Base-by-base conservation (phyloP, 2,797 vertebrate species). In the Lophura swinhoii region DNA sequence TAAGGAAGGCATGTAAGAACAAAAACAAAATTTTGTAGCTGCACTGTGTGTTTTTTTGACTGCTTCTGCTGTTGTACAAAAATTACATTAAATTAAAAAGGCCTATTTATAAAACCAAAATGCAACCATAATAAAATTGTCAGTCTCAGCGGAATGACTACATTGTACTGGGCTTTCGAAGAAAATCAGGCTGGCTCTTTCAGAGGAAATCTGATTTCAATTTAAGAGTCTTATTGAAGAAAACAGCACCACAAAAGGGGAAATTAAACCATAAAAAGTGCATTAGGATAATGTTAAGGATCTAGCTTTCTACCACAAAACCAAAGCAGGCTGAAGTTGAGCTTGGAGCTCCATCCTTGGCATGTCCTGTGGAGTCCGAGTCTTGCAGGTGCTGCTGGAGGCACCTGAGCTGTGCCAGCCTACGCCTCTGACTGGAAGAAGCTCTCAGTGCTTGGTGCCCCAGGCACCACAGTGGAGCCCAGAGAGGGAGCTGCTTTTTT, bases 261-360 rank as follows among this genome's bases (percentile, higher is more conserved):
- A 98, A 98, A 98, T 97, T 98, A 98, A 98, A 97, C 97, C 96
- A 96, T 98, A 97, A 98, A 98, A 97, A 96, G 87, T 97, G 84
- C 96, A 97, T 98, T 98, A 98, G 95, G 94, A 94, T 97, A 96
- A 97, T 81, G 92, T 90, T 96, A 96, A 92, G 84, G 94, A 97
- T 95, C 95, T 96, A 96, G 96, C 86, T 97, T 94, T 87, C 84
- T 92, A 96, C 94, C 60, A 28, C 71, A 95, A 95, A 94, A 97
- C 90, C 58, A 95, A 95, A 96, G 91, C 76, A 72, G 89, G 95
- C 91, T 91, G 84, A 95, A 97, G 88, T 91, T 90, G 90, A 95
- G 96, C 86, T 66, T 80, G 63, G 95, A 96, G 96, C 95, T 92
- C 90, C 39, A 23, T 91, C 64, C 1, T 3, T 43, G 31, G 66